Conservation (phyloP, 2,888 invertebrate genomes). For the Cartodere bifasciata region DNA sequence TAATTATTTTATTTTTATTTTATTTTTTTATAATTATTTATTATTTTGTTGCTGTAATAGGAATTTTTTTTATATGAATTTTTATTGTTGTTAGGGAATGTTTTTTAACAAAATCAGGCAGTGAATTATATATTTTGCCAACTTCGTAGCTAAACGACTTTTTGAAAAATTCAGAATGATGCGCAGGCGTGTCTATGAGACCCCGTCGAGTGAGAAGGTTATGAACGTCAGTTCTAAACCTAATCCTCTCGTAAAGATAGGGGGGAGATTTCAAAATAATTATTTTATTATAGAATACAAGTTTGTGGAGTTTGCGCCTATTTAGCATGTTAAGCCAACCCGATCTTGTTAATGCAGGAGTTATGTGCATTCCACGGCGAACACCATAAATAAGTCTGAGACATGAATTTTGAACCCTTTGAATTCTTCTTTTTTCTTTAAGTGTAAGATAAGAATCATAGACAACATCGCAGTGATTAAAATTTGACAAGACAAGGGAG, state of each 20-base stretch:
- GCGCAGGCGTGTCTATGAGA: neutral
- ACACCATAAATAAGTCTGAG: constrained; percentile 1
- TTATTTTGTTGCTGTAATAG: too few relatives aligned
- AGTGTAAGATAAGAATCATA: neutral
- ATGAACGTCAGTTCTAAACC: constrained; percentile 2
- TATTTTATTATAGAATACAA: neutral
- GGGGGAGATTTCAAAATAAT: neutral
- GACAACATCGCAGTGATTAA: neutral
- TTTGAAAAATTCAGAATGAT: constrained; percentile 3
- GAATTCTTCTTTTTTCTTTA: neutral
- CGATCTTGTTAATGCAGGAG: constrained; percentile 2
- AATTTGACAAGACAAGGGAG: neutral
- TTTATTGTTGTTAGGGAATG: neutral
- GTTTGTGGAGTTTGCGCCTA: neutral
- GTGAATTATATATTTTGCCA: neutral
- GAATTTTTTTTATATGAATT: neutral
- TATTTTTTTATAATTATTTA: too few relatives aligned
- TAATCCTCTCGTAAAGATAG: neutral
- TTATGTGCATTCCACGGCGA: constrained; percentile 2
- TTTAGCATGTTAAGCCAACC: constrained; percentile 2
- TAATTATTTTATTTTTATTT: too few relatives aligned
- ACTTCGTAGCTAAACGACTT: constrained; percentile 4
- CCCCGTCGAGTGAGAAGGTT: neutral
- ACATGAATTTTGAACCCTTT: constrained; percentile 3
- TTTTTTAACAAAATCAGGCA: neutral